A percentile compares a stretch with the other conserved stretches of the same genome.
phyloP scores from a whole-genome alignment of 1,140 invertebrate species.

The Procambarus clarkii region DNA sequence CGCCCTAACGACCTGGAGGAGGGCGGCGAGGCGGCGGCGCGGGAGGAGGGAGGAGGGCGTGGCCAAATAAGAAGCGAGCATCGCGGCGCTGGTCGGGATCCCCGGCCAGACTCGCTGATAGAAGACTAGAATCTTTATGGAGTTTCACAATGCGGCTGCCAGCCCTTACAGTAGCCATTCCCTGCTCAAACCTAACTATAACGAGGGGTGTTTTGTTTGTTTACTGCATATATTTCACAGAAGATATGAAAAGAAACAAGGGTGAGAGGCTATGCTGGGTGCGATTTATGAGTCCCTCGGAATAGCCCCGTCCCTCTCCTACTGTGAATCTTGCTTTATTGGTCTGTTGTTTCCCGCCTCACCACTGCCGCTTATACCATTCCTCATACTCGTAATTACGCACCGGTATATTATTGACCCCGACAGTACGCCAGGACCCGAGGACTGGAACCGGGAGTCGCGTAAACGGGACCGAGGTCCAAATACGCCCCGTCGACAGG shows the following conservation, averaged over 20 bases:
- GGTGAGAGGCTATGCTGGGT: constrained; percentile 33
- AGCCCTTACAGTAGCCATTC: constrained; percentile 54
- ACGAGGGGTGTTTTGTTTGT: constrained; percentile 62
- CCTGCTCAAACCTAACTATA: constrained; percentile 66
- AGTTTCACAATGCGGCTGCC: constrained; percentile 38
- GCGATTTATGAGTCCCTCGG: constrained; percentile 44
- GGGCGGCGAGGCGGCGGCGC: background rate
- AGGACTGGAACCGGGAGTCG: background rate
- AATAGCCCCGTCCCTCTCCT: constrained; percentile 31
- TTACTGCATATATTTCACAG: constrained; percentile 66
- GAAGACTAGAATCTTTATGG: constrained; percentile 52
- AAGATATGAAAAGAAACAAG: constrained; percentile 66
- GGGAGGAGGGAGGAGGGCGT: background rate
- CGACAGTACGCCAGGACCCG: background rate
- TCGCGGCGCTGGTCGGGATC: background rate
- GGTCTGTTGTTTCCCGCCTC: background rate
- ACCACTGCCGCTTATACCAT: background rate
- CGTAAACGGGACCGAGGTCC: background rate
- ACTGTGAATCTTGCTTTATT: constrained; percentile 31
- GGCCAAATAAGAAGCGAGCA: background rate
- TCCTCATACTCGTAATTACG: background rate
- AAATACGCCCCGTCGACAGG: constrained; percentile 10
- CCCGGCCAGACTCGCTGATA: constrained; percentile 9
- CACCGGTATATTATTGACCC: background rate
- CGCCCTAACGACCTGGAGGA: background rate